phyloP scores from a whole-genome alignment of 2,888 invertebrate genomes.

The Mesochorus sp. region DNA sequence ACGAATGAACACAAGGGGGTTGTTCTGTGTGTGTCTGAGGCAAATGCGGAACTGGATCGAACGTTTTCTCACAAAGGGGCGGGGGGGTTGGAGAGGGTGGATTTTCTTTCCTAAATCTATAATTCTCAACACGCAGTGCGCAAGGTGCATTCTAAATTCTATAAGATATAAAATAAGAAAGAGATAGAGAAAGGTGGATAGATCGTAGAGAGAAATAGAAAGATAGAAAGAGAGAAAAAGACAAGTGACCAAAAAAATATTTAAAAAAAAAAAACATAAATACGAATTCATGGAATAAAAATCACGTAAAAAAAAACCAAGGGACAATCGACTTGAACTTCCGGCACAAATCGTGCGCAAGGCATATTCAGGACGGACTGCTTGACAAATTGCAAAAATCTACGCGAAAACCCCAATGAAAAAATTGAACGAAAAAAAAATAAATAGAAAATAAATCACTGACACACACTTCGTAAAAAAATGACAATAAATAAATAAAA shows the following conservation, averaged over 20 bases:
- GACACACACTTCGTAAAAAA: constrained; percentile 34
- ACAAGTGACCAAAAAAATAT: constrained; percentile 37
- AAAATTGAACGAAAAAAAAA: constrained; percentile 29
- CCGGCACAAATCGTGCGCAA: constrained; percentile 53
- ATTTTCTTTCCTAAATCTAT: constrained; percentile 25
- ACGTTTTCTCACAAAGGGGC: constrained; percentile 14
- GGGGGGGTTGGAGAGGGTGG: not conserved
- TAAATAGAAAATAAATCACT: constrained; percentile 25
- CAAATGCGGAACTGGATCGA: constrained; percentile 28
- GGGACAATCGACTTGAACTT: constrained; percentile 44
- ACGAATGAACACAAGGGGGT: not conserved
- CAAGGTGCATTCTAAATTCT: constrained; percentile 33
- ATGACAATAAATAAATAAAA: constrained; percentile 14
- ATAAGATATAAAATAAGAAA: constrained; percentile 22
- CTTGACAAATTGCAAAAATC: constrained; percentile 35
- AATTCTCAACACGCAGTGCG: constrained; percentile 42
- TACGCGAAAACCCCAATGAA: constrained; percentile 33
- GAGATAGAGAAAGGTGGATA: constrained; percentile 37
- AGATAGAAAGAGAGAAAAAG: constrained; percentile 46
- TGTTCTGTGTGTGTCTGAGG: constrained; percentile 23
- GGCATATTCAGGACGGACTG: constrained; percentile 39
- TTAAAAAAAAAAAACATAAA: constrained; percentile 22
- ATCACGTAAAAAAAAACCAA: constrained; percentile 42
- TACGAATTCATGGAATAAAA: too few relatives aligned
- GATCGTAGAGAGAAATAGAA: constrained; percentile 34